Percentiles rank a stretch among this genome's conserved stretches.
These are phyloP conservation scores for Poeciliopsis turneri DNA, from an alignment of 2,797 vertebrate genomes.

Conservation along the genomic window DNA sequence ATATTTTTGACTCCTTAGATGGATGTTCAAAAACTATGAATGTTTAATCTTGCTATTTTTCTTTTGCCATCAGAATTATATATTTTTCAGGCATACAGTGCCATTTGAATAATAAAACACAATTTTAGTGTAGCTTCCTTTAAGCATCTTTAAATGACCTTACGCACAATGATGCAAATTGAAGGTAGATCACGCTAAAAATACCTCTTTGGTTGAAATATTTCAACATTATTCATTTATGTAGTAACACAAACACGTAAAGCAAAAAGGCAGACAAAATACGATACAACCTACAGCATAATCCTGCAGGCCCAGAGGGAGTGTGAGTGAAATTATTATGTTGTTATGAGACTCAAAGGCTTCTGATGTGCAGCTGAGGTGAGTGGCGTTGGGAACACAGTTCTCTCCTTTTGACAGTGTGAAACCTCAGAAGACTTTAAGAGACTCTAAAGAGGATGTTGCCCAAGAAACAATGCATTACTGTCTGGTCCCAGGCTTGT, in stretches of 20 bases:
- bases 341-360: constrained; percentile 13
- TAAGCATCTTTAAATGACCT: constrained; percentile 22
- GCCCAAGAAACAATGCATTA: constrained; percentile 58
- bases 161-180: constrained; percentile 4
- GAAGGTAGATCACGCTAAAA: constrained; percentile 27
- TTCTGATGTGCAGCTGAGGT: constrained; percentile 17
- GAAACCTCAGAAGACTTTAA: constrained; percentile 71
- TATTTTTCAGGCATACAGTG: no score
- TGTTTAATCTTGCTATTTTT: background rate
- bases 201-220: constrained; percentile 13
- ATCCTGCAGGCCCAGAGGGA: constrained; percentile 15
- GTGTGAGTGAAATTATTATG: constrained; percentile 19
- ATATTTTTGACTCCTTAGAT: background rate
- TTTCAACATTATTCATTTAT: constrained; percentile 10
- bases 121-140: background rate
- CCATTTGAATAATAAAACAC: background rate
- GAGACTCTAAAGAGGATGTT: constrained; percentile 78
- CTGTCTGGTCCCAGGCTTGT: constrained; percentile 21
- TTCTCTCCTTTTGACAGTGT: constrained; percentile 53
- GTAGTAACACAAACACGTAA: constrained; percentile 6
- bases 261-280: background rate
- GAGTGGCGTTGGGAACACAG: constrained; percentile 52
- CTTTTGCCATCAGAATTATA: no score
- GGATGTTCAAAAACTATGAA: background rate
- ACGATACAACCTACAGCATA: constrained; percentile 18